Base-by-base conservation (phyloP, 2,888 invertebrate species). In the Cotesia congregata region DNA sequence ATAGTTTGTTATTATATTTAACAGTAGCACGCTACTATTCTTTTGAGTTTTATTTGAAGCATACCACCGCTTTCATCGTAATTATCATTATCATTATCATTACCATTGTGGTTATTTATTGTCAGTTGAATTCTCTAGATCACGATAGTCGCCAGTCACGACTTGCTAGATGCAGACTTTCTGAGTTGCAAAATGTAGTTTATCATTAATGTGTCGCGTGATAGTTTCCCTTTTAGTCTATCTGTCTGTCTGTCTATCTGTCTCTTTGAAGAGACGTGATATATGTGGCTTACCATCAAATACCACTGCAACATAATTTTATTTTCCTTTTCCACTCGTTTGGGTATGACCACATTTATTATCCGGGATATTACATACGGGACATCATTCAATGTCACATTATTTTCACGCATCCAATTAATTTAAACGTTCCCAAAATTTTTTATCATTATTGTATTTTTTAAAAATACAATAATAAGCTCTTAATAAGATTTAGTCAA, bases 181-280 rank as follows among this genome's bases (percentile, higher is more conserved):
- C 50, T 73, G 60, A 75, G 72, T 60, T 59, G 68, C 67, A 64
- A 69, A 77, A 69, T 73, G 39, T 70, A 50, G 74, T 76, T 76
- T 76, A 76, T 73, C 78, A 74, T 74, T 76, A 70, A 76, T 30
- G 71, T 78, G 68, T 71, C 72, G 67, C 40, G 59, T 75, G 74
- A 50, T 50, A 50, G 50, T 50, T 50, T 50, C 12, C 50, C 12
- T 50, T 7, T 70, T 65, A 72, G 67, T 70, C 67, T 59, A 65
- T 50, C 50, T 50, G 50, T 50, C 50, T 50, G 74, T 70, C 72
- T 75, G 67, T 70, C 67, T 59, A 65, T 50, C 50, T 50, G 50
- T 50, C 50, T 50, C 12, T 50, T 3, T 12, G 50, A 50, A 12
- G 7, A 50, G 12, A 50, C 6, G 50, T 50, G 50, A 50, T 50